These are phyloP conservation scores for Agrypnia vestita DNA, from an alignment of 1,140 invertebrate genomes.

Conservation along the genomic window DNA sequence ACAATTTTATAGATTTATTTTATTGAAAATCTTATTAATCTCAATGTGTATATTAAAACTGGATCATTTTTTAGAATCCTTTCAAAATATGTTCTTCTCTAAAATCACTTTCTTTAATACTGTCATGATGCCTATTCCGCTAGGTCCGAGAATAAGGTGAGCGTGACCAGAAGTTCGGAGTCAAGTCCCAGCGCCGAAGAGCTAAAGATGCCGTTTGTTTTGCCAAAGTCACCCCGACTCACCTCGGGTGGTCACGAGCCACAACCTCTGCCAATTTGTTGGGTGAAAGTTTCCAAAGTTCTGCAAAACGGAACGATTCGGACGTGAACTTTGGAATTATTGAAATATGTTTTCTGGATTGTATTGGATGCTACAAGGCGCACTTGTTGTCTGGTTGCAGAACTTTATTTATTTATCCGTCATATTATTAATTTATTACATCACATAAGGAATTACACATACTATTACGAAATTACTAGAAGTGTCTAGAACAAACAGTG, in stretches of 20 bases:
- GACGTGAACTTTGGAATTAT: conserved; percentile 24
- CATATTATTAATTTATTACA: too few relatives aligned
- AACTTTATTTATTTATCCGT: too few relatives aligned
- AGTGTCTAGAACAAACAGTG: too few relatives aligned
- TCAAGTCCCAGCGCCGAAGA: neutral
- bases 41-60: too few relatives aligned
- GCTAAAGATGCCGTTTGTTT: conserved; percentile 19
- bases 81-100: too few relatives aligned
- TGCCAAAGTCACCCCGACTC: neutral
- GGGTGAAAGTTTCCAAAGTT: conserved; percentile 23
- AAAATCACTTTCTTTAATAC: too few relatives aligned
- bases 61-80: too few relatives aligned
- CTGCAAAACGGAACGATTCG: conserved; percentile 1
- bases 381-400: neutral
- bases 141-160: neutral
- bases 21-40: too few relatives aligned
- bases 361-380: conserved; percentile 3
- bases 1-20: too few relatives aligned
- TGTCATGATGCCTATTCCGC: too few relatives aligned
- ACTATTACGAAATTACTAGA: too few relatives aligned
- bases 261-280: neutral
- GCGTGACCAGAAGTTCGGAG: neutral
- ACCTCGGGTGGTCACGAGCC: conserved; percentile 23
- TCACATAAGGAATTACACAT: too few relatives aligned
- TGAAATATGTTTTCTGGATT: conserved; percentile 2